A percentile compares a stretch with the other conserved stretches of the same genome.
phyloP scores from a whole-genome alignment of 2,113 vertebrate genomes.

The Aphelocoma coerulescens region DNA sequence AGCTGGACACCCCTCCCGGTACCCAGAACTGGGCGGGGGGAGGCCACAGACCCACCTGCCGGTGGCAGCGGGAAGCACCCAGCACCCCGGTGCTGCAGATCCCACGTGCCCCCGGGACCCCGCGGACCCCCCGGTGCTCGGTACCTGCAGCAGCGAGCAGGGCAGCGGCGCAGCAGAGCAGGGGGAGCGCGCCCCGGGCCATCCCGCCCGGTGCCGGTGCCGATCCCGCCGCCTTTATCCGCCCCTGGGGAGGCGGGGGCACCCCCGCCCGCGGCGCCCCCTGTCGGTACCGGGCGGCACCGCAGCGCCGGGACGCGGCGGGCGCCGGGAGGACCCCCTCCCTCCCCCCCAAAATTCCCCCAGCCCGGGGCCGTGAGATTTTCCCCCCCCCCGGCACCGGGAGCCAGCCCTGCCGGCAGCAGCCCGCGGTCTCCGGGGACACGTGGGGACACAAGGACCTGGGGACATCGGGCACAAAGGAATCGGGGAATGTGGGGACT shows the following conservation, averaged over 20 bases:
- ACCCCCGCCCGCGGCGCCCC: neutral
- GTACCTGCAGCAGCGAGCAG: neutral
- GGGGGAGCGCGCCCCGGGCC: neutral
- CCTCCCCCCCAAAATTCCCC: neutral
- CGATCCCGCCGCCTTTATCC: neutral
- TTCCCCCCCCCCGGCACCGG: neutral
- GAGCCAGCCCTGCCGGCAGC: neutral
- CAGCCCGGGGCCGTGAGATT: neutral
- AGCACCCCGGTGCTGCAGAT: neutral
- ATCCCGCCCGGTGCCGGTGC: neutral
- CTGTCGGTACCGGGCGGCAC: neutral
- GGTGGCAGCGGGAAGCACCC: neutral
- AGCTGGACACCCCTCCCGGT: too few relatives aligned
- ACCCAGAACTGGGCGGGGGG: neutral
- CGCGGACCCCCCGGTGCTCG: neutral
- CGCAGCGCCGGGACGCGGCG: neutral
- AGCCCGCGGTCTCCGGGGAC: neutral
- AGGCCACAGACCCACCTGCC: neutral
- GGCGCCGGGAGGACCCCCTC: neutral
- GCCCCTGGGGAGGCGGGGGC: neutral
- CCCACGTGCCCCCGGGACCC: neutral
- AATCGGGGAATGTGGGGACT: fast-evolving
- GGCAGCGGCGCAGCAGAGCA: neutral
- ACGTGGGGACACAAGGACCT: neutral
- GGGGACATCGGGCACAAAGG: neutral